Base-by-base conservation (phyloP, 1,140 invertebrate genomes). In the Drosophila nigromelanica region DNA sequence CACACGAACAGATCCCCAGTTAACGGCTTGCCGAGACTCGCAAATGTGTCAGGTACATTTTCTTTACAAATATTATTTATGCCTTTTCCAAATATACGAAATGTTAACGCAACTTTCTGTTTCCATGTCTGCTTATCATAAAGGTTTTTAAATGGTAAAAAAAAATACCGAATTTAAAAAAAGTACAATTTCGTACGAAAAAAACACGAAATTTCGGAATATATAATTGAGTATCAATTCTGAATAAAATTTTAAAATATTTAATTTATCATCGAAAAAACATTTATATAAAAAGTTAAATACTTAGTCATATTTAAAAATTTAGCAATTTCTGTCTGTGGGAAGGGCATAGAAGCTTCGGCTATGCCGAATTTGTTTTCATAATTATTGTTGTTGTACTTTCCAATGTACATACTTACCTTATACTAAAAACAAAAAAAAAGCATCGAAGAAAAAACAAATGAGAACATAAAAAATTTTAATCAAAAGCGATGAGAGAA, bases 321-420 rank as follows among this genome's bases (percentile, higher is more conserved):
- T 7, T 0, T 6, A 6, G 30, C 11, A n/a, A 55, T 43, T 43
- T 58, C 35, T 39, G 3, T 14, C 5, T 58, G n/a, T 73, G 70
- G 55, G 54, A 68, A 48, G 63, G 15, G 54, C 35, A 73, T 68
- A 60, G 4, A 27, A 43, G 55, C 24, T 55, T 73, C 70, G 70
- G 63, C 63, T 6, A 42, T 12, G 40, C 64, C 70, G 70, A 73
- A 68, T 51, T 27, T 40, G 10, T 10, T 39, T 58, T 66, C 47
- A 51, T 67, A 21, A 59, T 67, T 58, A 72, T 72, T 52, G 69
- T 40, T 71, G 60, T 71, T 72, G 69, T 66, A 60, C 66, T 52
- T 39, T 35, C 33, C 54, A 40, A 52, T 61, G 56, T 47, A 66
- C 50, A 63, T 51, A 63, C 33, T 18, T 45, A n/a, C 27, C 18